phyloP scores from a whole-genome alignment of 2,888 invertebrate genomes.

The Sesia apiformis region DNA sequence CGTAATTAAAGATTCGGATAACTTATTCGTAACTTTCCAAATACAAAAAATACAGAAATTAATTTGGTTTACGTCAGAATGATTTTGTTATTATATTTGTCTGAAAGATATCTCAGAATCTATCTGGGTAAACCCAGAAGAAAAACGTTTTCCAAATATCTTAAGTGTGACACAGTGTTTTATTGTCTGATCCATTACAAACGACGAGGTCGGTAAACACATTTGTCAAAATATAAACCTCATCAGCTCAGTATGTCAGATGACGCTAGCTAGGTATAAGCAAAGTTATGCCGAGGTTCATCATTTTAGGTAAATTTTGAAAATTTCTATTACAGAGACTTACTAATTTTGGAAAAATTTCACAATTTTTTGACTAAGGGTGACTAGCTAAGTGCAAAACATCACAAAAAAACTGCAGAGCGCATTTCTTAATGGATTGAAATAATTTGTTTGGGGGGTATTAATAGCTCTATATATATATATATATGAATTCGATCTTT shows the following conservation, averaged over 20 bases:
- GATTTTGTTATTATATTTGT: slow-evolving; percentile 8
- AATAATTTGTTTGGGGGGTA: no score
- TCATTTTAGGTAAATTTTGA: no score
- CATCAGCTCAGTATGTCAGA: slow-evolving; percentile 18
- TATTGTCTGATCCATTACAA: slow-evolving; percentile 4
- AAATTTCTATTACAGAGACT: no score
- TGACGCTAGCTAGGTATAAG: slow-evolving; percentile 5
- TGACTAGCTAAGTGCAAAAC: no score
- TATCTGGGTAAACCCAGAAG: not conserved
- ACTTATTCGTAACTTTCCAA: slow-evolving; percentile 7
- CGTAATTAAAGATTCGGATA: slow-evolving; percentile 10
- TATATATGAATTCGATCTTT: no score
- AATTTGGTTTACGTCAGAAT: not conserved
- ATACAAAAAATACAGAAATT: slow-evolving; percentile 4
- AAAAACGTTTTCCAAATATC: slow-evolving; percentile 5
- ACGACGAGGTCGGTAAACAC: slow-evolving; percentile 30
- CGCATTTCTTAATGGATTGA: no score
- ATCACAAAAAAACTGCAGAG: no score
- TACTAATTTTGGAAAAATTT: no score
- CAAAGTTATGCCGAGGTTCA: no score
- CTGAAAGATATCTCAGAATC: slow-evolving; percentile 1
- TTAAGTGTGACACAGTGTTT: slow-evolving; percentile 3
- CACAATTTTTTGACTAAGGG: no score
- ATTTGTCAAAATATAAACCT: slow-evolving; percentile 35
- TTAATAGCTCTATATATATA: no score